These are phyloP conservation scores for Siniperca scherzeri DNA, from an alignment of 2,797 vertebrate genomes.

Conservation along the genomic window DNA sequence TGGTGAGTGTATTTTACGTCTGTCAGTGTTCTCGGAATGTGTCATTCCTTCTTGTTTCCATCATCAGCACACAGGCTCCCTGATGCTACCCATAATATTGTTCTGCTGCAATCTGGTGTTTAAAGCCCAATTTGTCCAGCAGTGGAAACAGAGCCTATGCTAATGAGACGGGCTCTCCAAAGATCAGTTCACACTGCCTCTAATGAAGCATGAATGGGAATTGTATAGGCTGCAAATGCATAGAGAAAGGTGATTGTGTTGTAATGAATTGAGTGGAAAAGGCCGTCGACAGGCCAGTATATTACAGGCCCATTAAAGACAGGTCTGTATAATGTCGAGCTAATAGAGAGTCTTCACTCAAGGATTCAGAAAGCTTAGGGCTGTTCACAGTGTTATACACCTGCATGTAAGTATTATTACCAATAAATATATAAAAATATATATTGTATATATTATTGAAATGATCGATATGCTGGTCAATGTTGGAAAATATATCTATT, in stretches of 20 bases:
- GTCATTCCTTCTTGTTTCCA: slow-evolving; percentile 13
- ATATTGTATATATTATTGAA: not conserved
- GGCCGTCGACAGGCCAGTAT: slow-evolving; percentile 94
- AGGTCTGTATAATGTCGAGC: slow-evolving; percentile 88
- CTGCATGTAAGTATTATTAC: not conserved
- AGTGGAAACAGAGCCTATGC: slow-evolving; percentile 82
- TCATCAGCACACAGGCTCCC: slow-evolving; percentile 31
- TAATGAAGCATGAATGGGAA: slow-evolving; percentile 94
- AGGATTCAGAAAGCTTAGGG: slow-evolving; percentile 46
- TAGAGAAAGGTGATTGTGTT: slow-evolving; percentile 94
- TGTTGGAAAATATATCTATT: not conserved
- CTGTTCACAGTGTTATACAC: slow-evolving; percentile 14
- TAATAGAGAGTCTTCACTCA: slow-evolving; percentile 44
- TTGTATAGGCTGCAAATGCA: slow-evolving; percentile 71
- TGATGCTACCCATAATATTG: slow-evolving; percentile 40
- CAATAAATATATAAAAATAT: not conserved
- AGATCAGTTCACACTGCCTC: slow-evolving; percentile 91
- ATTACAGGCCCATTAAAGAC: slow-evolving; percentile 88
- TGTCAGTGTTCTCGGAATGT: not conserved
- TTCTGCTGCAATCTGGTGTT: slow-evolving; percentile 67
- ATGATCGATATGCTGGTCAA: not conserved
- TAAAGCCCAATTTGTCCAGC: slow-evolving; percentile 74
- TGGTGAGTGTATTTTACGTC: slow-evolving; percentile 5
- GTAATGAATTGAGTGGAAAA: slow-evolving; percentile 99
- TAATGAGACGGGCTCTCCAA: slow-evolving; percentile 91